A percentile compares a stretch with the other conserved stretches of the same genome.
Conservation (phyloP, 1,140 invertebrate genomes). For the Pogonomyrmex barbatus region DNA sequence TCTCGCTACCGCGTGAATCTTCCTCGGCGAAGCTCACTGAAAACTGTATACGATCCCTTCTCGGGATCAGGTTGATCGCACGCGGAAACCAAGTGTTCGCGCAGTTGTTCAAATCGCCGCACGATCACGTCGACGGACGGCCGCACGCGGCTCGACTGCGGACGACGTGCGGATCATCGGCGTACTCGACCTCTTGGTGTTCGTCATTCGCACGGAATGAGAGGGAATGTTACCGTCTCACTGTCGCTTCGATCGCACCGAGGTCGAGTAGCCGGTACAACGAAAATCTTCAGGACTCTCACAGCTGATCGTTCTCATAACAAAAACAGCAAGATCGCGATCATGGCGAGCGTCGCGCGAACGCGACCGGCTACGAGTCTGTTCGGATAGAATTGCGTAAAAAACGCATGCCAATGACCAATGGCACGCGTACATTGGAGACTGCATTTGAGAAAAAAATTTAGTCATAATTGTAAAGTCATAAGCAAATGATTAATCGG, state of each 20-base stretch:
- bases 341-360: conserved; percentile 6
- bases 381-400: neutral
- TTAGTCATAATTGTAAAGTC: too few species aligned
- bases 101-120: conserved; percentile 4
- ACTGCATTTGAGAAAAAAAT: too few species aligned
- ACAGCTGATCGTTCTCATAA: conserved; percentile 55
- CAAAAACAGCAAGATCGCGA: conserved; percentile 20
- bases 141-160: neutral
- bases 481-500: too few species aligned
- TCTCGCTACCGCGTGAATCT: too few species aligned
- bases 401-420: neutral
- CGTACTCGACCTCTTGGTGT: neutral
- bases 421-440: too few species aligned
- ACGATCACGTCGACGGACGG: neutral
- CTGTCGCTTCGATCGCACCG: neutral
- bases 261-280: neutral
- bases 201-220: neutral
- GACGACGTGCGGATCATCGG: conserved; percentile 1
- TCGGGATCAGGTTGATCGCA: neutral
- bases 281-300: neutral
- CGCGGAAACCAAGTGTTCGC: neutral
- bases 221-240: neutral
- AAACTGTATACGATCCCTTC: neutral
- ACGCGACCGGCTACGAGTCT: neutral
- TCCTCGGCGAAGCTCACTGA: neutral